Evolutionary conservation across 1,140 invertebrate genomes (phyloP).

Genomic region (Nasonia vitripennis): DNA sequence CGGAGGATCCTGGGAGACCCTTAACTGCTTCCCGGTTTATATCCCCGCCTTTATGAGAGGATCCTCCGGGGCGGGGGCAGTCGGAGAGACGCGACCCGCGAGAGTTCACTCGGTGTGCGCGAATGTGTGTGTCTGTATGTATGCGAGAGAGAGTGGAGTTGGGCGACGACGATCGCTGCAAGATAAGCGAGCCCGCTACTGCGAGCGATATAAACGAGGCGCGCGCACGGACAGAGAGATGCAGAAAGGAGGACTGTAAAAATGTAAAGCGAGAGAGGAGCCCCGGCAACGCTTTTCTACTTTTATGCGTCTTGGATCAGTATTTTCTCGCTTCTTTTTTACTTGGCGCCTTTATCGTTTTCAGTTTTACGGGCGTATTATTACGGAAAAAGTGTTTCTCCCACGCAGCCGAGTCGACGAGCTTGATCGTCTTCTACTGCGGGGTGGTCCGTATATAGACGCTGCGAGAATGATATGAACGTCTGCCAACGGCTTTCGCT

Average conservation of each 20-base stretch:
- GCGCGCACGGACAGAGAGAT: background rate
- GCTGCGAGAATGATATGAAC: background rate
- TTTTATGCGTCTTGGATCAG: conserved; percentile 10
- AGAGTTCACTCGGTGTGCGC: background rate
- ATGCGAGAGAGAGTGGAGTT: background rate
- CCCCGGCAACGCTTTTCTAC: background rate
- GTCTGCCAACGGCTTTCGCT: background rate
- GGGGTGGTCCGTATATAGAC: background rate
- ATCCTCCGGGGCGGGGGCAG: conserved; percentile 3
- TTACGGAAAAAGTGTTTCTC: conserved; percentile 25
- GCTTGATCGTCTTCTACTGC: background rate
- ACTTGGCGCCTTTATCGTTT: conserved; percentile 10
- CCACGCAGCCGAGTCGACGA: background rate
- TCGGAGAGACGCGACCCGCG: background rate
- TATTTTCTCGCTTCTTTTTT: background rate
- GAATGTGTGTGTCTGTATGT: background rate
- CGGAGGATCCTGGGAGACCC: conserved; percentile 29
- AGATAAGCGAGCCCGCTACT: conserved; percentile 6
- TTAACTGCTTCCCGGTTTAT: conserved; percentile 27
- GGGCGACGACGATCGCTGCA: background rate
- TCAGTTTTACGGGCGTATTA: conserved; percentile 26
- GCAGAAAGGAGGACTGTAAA: conserved; percentile 22
- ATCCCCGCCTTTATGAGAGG: conserved; percentile 27
- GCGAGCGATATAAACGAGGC: conserved; percentile 20
- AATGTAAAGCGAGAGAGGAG: background rate